Evolutionary conservation across 2,888 invertebrate genomes (phyloP), one percentile per base, ranked within the genome.

Genomic region (Sarcophaga rosellei): DNA sequence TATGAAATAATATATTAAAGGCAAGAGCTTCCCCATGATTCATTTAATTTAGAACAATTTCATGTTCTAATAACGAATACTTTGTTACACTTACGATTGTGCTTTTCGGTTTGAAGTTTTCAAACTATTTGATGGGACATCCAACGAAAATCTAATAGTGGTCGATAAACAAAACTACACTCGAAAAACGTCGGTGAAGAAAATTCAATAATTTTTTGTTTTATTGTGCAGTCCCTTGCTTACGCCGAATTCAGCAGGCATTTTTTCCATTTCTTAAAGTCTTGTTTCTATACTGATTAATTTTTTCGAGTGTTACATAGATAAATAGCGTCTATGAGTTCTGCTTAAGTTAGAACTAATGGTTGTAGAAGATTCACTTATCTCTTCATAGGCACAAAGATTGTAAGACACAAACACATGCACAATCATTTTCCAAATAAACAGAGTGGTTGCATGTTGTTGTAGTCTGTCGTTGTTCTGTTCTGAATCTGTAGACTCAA

Each of bases 401-500:
- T 53, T 12, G 15, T 53, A 12, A 15, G n/a, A n/a, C 4, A 53
- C 53, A 53, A 72, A n/a, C 17, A 44, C 5, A 74, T 35, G 8
- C 15, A 73, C 23, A n/a, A 53, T 62, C 63, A 72, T 25, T 45
- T 44, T n/a, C 8, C 21, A 53, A n/a, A 77, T 61, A 35, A 23
- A 68, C 57, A 25, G 59, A 21, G 20, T 8, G 12, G 53, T 53
- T 53, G 17, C 15, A 53, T 53, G 17, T 53, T 53, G 17, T 53
- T 53, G 53, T 53, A 53, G 53, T 53, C 35, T 73, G 68, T 83
- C 76, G 80, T 69, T 76, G 47, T 79, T 76, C 78, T 76, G 57
- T 79, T 81, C 78, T 89, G 90, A 92, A 92, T 93, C 91, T 91
- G 76, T 86, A 80, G 80, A 77, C 83, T 76, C 80, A 68, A 69